Evolutionary conservation across 2,888 invertebrate species (phyloP), one percentile per base, ranked within the genome.

Genomic region (Latrodectus hesperus): DNA sequence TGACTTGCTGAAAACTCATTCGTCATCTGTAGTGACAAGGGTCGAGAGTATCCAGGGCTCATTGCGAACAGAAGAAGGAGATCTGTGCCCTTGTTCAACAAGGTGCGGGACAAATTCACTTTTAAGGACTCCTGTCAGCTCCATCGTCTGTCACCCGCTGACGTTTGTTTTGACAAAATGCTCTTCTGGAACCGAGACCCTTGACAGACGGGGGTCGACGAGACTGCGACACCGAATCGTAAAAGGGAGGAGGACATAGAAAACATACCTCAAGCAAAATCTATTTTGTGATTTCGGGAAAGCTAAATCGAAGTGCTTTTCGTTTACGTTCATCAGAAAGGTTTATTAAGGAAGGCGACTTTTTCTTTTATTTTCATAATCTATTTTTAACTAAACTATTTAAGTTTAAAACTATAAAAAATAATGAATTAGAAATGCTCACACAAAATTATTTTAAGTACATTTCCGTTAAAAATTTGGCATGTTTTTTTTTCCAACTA

Each of bases 121-220:
- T 84, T 77, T 77, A 77, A 84, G 84, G 77, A 72, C 65, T 49
- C 72, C 60, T n/a, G 10, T 60, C 51, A 80, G 12, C 49, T 51
- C 65, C 52, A 65, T 84, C 60, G n/a, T 60, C 22, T 84, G 84
- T 74, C 84, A 71, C 8, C 8, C 26, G 53, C 14, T 68, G 72
- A 85, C 84, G 70, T 85, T 85, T 79, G 79, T 85, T 85, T 85
- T 85, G 84, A 85, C 84, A 85, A 79, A 85, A 85, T 75, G 79
- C 51, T 70, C 60, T 65, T 55, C 38, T 70, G 71, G 26, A 38
- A 6, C 70, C 70, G 12, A 16, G 76, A 70, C 75, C 70, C n/a
- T 16, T 53, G 60, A 26, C 49, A 9, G 64, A 65, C 51, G 65
- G 60, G 64, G 72, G 60, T 49, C 67, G 49, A 22, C 2, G 5